Percentiles rank a stretch among this genome's conserved stretches.
Evolutionary conservation across 35 echinoderm and acorn worm genomes (phyloP).

Genomic region (Eucidaris tribuloides): DNA sequence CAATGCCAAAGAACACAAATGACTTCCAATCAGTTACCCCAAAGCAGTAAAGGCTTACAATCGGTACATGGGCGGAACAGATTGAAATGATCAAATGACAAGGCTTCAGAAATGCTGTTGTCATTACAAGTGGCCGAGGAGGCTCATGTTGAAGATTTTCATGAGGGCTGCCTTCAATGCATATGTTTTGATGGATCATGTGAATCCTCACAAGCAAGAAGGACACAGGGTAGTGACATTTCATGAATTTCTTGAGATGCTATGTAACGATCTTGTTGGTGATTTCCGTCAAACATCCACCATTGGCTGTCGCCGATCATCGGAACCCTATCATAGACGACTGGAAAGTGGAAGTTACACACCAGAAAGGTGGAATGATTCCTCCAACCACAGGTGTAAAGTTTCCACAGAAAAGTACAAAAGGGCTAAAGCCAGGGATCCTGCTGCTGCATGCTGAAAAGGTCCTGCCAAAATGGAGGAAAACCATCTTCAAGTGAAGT

Average conservation of each 20-base stretch:
- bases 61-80: constrained; percentile 38
- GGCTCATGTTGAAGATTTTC: constrained; percentile 61
- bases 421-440: not conserved
- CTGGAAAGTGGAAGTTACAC: not conserved
- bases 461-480: not conserved
- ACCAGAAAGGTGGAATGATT: not conserved
- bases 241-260: constrained; percentile 20
- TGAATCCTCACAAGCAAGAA: constrained; percentile 22
- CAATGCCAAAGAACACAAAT: constrained; percentile 41
- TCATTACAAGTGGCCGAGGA: constrained; percentile 60
- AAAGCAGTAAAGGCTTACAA: constrained; percentile 58
- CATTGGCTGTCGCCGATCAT: not conserved
- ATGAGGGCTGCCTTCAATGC: constrained; percentile 61
- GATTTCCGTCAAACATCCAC: not conserved
- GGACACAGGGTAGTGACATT: constrained; percentile 4
- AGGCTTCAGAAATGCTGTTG: constrained; percentile 44
- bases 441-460: not conserved
- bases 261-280: constrained; percentile 22
- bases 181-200: constrained; percentile 37
- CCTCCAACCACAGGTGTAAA: not conserved
- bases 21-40: constrained; percentile 20
- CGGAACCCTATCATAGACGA: not conserved
- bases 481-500: not conserved
- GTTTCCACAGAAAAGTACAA: constrained; percentile 25
- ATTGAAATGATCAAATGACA: constrained; percentile 58